phyloP scores from a whole-genome alignment of 2,113 vertebrate species.

The Cinclus mexicanus region DNA sequence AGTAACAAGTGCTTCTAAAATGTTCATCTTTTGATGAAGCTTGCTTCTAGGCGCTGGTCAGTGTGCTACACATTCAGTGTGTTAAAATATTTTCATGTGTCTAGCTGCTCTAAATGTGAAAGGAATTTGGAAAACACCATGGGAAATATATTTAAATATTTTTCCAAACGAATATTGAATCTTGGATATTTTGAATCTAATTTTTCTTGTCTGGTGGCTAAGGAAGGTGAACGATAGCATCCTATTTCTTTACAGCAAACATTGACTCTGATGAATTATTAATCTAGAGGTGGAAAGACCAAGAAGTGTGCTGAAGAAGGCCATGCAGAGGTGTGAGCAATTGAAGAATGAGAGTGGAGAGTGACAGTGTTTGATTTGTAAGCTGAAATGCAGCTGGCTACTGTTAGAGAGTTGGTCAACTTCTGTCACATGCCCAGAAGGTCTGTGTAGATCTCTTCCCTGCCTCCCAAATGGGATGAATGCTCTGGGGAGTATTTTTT shows the following conservation, averaged over 20 bases:
- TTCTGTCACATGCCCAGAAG: neutral
- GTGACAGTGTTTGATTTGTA: neutral
- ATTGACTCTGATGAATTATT: neutral
- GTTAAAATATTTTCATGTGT: neutral
- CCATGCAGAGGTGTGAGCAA: neutral
- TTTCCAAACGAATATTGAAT: neutral
- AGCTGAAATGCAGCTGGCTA: neutral
- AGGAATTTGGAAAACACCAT: neutral
- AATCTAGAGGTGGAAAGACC: neutral
- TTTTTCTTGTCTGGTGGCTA: neutral
- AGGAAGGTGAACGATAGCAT: neutral
- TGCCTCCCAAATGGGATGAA: neutral
- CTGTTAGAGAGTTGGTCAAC: neutral
- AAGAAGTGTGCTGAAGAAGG: neutral
- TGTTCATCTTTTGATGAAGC: neutral
- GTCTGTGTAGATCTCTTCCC: neutral
- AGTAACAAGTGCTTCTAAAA: neutral
- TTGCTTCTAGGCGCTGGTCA: neutral
- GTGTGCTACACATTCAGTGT: neutral
- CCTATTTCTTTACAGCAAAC: neutral
- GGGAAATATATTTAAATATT: neutral
- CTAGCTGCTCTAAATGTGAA: neutral
- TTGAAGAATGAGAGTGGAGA: neutral
- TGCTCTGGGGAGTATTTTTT: neutral
- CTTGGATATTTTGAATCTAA: neutral